Conservation (phyloP, 2,113 vertebrate genomes). For the Anser brachyrhynchus region DNA sequence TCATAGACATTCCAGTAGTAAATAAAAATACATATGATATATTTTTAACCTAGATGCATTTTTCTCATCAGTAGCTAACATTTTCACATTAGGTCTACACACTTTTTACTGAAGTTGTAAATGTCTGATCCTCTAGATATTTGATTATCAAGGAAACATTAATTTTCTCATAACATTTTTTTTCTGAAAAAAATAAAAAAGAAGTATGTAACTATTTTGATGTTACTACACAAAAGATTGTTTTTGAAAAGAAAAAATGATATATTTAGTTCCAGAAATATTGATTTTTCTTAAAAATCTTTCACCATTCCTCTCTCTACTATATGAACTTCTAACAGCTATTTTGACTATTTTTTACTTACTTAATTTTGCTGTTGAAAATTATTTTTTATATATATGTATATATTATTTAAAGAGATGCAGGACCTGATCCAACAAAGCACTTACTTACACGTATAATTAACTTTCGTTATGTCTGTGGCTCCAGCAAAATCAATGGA, state of each 20-base stretch:
- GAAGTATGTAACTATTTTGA: background rate
- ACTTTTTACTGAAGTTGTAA: background rate
- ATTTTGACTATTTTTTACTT: background rate
- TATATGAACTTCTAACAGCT: background rate
- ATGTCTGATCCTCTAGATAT: background rate
- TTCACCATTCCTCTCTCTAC: background rate
- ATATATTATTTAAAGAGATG: background rate
- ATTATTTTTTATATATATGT: background rate
- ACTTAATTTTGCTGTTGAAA: background rate
- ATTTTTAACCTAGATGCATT: background rate
- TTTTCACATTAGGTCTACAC: background rate
- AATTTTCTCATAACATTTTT: background rate
- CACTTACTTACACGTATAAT: background rate
- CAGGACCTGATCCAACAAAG: background rate
- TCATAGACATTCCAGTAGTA: background rate
- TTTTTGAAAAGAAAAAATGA: background rate
- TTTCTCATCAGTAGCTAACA: background rate
- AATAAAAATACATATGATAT: background rate
- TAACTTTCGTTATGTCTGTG: background rate
- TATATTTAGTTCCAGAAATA: background rate
- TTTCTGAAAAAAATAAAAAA: background rate
- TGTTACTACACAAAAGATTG: background rate
- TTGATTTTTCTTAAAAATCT: background rate
- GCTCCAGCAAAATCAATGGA: background rate
- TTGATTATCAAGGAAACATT: background rate